These are phyloP conservation scores for Sebastes fasciatus DNA, from an alignment of 2,113 vertebrate genomes.

Conservation along the genomic window DNA sequence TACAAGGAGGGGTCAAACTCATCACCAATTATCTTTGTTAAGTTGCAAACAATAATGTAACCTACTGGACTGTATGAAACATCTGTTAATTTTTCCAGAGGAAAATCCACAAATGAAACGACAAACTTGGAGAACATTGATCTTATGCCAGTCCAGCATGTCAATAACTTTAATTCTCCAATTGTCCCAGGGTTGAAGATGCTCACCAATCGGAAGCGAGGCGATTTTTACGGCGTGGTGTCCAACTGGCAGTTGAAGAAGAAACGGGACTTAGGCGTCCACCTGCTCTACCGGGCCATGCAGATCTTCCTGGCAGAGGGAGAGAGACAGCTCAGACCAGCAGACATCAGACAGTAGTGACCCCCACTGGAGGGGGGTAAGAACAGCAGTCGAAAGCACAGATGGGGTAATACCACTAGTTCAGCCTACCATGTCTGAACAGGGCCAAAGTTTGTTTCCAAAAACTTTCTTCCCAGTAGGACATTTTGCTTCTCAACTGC, in stretches of 20 bases:
- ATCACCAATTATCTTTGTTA: not conserved
- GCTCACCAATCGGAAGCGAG: constrained; percentile 92
- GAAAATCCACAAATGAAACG: not conserved
- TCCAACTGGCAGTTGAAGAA: constrained; percentile 84
- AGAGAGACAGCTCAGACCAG: constrained; percentile 89
- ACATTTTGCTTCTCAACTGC: not conserved
- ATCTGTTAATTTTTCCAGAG: too few species aligned
- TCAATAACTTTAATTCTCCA: constrained; percentile 2
- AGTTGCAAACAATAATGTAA: not conserved
- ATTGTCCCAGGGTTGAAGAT: constrained; percentile 85
- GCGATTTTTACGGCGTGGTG: constrained; percentile 88
- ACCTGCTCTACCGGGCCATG: constrained; percentile 88
- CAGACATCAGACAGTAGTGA: constrained; percentile 86
- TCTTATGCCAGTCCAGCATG: not conserved
- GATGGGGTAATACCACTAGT: constrained; percentile 25
- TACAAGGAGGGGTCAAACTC: not conserved
- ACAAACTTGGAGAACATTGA: not conserved
- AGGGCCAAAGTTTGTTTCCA: not conserved
- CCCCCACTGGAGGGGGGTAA: not conserved
- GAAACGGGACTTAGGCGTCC: constrained; percentile 86
- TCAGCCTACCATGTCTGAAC: not conserved
- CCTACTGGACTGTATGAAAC: not conserved
- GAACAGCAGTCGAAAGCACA: not conserved
- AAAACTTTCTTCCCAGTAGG: not conserved
- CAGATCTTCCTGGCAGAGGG: constrained; percentile 93